Percentiles rank a stretch among this genome's conserved stretches.
Conservation (phyloP, 1,140 invertebrate genomes). For the Mycetomoellerius zeteki region DNA sequence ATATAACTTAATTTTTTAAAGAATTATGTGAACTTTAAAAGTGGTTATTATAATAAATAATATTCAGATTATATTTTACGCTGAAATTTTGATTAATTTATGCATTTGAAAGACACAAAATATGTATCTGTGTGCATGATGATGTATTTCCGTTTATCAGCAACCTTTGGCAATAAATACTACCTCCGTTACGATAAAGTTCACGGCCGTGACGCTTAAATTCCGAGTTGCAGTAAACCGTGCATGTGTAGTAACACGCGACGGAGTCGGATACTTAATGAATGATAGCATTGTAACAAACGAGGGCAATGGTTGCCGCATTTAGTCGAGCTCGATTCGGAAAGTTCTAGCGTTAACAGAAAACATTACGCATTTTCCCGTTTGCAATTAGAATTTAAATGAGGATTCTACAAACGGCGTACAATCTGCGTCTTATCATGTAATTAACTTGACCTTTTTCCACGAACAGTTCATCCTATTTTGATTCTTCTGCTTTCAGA, state of each 20-base stretch:
- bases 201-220: constrained; percentile 63
- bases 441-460: neutral
- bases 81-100: neutral
- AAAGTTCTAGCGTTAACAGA: neutral
- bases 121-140: neutral
- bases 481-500: neutral
- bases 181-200: constrained; percentile 40
- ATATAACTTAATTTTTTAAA: neutral
- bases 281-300: constrained; percentile 66
- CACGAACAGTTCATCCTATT: neutral
- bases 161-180: constrained; percentile 50
- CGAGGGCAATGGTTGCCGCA: constrained; percentile 14
- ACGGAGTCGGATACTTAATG: constrained; percentile 48
- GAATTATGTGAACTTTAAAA: neutral
- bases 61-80: neutral
- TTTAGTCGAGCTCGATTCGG: constrained; percentile 5
- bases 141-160: constrained; percentile 7
- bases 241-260: constrained; percentile 43
- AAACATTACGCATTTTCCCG: neutral
- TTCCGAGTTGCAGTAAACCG: constrained; percentile 50
- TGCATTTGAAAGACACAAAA: neutral
- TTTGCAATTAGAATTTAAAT: neutral
- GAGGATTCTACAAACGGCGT: neutral
- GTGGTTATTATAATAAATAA: neutral
- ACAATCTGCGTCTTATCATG: neutral